phyloP scores from a whole-genome alignment of 2,888 invertebrate species.

The Brenthis hecate region DNA sequence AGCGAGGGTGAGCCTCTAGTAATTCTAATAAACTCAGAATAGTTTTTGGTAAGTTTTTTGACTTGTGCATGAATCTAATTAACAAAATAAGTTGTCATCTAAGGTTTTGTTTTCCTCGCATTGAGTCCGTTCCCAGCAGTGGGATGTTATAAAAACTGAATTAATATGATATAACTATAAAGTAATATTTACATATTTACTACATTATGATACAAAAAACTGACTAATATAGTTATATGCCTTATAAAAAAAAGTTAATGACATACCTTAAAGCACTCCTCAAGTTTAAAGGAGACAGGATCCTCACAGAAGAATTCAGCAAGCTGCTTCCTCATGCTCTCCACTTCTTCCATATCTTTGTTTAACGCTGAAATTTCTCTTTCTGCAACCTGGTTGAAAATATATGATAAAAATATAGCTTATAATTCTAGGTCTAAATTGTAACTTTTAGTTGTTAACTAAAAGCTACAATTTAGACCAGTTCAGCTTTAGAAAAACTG shows the following conservation, averaged over 20 bases:
- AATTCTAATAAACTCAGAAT: too few species aligned
- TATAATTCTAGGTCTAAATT: background rate
- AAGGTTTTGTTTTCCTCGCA: too few species aligned
- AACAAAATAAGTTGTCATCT: too few species aligned
- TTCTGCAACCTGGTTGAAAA: conserved; percentile 85
- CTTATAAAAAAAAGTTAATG: too few species aligned
- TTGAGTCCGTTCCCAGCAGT: too few species aligned
- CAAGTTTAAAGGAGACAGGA: conserved; percentile 92
- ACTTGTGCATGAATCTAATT: too few species aligned
- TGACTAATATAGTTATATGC: background rate
- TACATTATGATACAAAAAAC: too few species aligned
- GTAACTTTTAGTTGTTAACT: background rate
- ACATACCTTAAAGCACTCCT: conserved; percentile 93
- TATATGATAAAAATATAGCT: background rate
- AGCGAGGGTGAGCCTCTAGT: too few species aligned
- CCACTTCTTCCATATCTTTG: conserved; percentile 91
- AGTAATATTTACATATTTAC: too few species aligned
- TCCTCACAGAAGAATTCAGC: conserved; percentile 98
- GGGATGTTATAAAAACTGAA: background rate
- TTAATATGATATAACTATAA: background rate
- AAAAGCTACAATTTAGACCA: too few species aligned
- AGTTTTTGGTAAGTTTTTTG: too few species aligned
- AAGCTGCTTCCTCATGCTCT: conserved; percentile 89
- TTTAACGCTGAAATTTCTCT: conserved; percentile 89
- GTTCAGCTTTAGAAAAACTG: too few species aligned